phyloP scores from a whole-genome alignment of 2,113 vertebrate genomes.

The Limnothrissa miodon region DNA sequence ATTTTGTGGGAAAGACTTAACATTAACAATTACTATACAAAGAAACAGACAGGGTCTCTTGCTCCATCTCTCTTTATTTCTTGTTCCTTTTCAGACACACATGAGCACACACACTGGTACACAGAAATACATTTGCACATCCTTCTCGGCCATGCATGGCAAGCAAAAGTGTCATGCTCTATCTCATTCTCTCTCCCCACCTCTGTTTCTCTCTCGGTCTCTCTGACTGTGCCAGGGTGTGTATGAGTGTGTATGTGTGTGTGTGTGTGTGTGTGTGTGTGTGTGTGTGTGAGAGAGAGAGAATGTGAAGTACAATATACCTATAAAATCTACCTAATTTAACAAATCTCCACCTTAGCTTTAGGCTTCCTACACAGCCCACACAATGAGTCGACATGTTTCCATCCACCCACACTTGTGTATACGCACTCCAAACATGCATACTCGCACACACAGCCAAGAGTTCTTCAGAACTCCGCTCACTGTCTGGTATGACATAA shows the following conservation, averaged over 20 bases:
- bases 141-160: background rate
- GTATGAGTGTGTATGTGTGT: background rate
- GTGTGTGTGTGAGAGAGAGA: slow-evolving; percentile 3
- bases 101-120: slow-evolving; percentile 16
- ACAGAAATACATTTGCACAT: background rate
- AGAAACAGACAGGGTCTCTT: slow-evolving; percentile 26
- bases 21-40: background rate
- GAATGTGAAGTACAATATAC: background rate
- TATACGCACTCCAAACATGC: background rate
- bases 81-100: slow-evolving; percentile 24
- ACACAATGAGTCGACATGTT: background rate
- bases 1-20: background rate
- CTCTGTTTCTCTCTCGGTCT: background rate
- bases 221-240: background rate
- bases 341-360: background rate
- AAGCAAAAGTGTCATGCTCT: background rate
- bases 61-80: background rate
- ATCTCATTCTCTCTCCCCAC: too few relatives aligned
- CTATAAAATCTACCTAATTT: background rate
- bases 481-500: too few relatives aligned
- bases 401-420: background rate
- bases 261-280: background rate
- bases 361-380: background rate
- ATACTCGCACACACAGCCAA: background rate
- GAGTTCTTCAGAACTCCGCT: too few relatives aligned